phyloP scores from a whole-genome alignment of 2,888 invertebrate species.

The Capitulum mitella region DNA sequence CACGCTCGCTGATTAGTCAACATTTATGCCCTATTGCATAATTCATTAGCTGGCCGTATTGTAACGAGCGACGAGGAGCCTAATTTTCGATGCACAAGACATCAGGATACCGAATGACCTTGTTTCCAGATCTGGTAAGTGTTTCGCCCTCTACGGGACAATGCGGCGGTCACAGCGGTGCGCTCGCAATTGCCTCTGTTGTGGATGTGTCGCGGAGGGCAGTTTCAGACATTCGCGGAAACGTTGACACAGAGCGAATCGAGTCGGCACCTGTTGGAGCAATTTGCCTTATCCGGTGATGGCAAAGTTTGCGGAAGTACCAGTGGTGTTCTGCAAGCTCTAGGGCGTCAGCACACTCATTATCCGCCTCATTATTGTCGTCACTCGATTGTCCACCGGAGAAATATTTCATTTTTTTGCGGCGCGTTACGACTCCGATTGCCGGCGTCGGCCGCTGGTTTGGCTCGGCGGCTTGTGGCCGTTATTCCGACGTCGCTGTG shows the following conservation, averaged over 20 bases:
- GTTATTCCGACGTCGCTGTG: no score
- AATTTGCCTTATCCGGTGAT: background rate
- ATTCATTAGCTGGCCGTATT: conserved; percentile 9
- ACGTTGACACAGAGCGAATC: background rate
- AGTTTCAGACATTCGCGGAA: background rate
- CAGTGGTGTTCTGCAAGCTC: background rate
- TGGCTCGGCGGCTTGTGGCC: no score
- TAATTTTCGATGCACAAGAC: conserved; percentile 23
- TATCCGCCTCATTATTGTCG: background rate
- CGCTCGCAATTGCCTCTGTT: background rate
- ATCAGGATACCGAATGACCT: background rate
- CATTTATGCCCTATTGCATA: conserved; percentile 22
- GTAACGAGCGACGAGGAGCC: background rate
- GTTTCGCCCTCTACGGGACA: background rate
- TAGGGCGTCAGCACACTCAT: background rate
- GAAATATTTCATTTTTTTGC: background rate
- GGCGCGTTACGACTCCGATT: background rate
- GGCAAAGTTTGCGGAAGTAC: background rate
- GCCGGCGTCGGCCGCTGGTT: background rate
- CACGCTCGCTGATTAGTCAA: conserved; percentile 6
- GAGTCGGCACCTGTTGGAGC: background rate
- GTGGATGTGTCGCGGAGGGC: background rate
- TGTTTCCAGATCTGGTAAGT: background rate
- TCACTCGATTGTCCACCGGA: background rate
- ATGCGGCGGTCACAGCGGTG: background rate